A percentile compares a stretch with the other conserved stretches of the same genome.
Evolutionary conservation across 2,888 invertebrate genomes (phyloP).

Genomic region (Hirtodrosophila cameraria): DNA sequence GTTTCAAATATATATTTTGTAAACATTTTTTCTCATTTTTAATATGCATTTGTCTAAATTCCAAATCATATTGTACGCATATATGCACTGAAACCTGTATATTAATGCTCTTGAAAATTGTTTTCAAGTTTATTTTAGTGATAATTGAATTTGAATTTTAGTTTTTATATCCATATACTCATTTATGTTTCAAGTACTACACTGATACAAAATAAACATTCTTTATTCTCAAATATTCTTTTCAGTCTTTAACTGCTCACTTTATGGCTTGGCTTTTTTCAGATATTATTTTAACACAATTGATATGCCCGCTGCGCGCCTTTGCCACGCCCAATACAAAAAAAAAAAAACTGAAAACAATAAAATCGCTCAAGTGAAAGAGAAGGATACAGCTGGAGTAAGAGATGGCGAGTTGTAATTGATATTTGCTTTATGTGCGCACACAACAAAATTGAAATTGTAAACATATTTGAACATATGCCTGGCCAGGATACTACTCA

Average conservation of each 20-base stretch:
- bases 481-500: slow-evolving; percentile 27
- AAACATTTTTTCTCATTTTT: too few species aligned
- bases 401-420: slow-evolving; percentile 50
- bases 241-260: background rate
- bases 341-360: slow-evolving; percentile 29
- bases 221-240: too few species aligned
- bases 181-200: too few species aligned
- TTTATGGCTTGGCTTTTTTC: background rate
- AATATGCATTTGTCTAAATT: too few species aligned
- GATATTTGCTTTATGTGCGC: slow-evolving; percentile 61
- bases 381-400: slow-evolving; percentile 9
- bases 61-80: too few species aligned
- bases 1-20: too few species aligned
- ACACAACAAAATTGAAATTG: slow-evolving; percentile 51
- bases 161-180: too few species aligned
- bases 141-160: too few species aligned
- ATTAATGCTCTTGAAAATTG: too few species aligned
- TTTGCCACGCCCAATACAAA: slow-evolving; percentile 39
- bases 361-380: background rate
- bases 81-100: too few species aligned
- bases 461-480: slow-evolving; percentile 65
- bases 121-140: too few species aligned
- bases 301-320: slow-evolving; percentile 37
- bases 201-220: too few species aligned
- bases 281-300: slow-evolving; percentile 1